These are phyloP conservation scores for Folsomia candida DNA, from an alignment of 2,888 invertebrate species.

Conservation along the genomic window DNA sequence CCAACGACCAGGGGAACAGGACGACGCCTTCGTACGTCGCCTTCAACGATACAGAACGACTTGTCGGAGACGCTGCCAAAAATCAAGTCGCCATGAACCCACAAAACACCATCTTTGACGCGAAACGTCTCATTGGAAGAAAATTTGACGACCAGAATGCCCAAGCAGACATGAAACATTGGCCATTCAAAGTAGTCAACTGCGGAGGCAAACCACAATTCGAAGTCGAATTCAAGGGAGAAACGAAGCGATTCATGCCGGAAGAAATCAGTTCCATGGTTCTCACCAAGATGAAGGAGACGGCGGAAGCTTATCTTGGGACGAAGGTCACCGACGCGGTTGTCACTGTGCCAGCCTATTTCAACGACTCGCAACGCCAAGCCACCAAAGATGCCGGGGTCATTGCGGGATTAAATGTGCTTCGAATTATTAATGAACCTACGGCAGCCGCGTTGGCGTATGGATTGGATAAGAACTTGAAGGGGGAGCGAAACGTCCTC, in stretches of 20 bases:
- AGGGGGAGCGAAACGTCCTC: too few species aligned
- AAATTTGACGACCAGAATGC: constrained; percentile 80
- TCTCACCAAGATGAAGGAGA: too few species aligned
- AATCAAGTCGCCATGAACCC: constrained; percentile 85
- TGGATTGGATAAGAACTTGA: too few species aligned
- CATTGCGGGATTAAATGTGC: too few species aligned
- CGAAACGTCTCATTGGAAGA: too few species aligned
- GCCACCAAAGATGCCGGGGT: too few species aligned
- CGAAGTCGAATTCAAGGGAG: constrained; percentile 60
- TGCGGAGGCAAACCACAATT: constrained; percentile 29
- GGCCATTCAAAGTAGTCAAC: constrained; percentile 79
- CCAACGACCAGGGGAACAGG: constrained; percentile 76
- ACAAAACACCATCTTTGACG: constrained; percentile 55
- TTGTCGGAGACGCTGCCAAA: constrained; percentile 83
- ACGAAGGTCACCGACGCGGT: constrained; percentile 73
- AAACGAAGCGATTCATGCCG: constrained; percentile 62
- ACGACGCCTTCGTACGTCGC: constrained; percentile 84
- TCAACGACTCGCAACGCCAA: too few species aligned
- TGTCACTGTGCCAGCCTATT: too few species aligned
- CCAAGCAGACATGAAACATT: constrained; percentile 88
- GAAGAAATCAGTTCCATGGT: constrained; percentile 65
- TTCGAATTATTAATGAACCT: too few species aligned
- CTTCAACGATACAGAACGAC: constrained; percentile 77
- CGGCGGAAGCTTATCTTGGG: too few species aligned
- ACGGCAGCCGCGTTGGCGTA: too few species aligned